phyloP scores from a whole-genome alignment of 2,113 vertebrate genomes.

The Ailurus styani region DNA sequence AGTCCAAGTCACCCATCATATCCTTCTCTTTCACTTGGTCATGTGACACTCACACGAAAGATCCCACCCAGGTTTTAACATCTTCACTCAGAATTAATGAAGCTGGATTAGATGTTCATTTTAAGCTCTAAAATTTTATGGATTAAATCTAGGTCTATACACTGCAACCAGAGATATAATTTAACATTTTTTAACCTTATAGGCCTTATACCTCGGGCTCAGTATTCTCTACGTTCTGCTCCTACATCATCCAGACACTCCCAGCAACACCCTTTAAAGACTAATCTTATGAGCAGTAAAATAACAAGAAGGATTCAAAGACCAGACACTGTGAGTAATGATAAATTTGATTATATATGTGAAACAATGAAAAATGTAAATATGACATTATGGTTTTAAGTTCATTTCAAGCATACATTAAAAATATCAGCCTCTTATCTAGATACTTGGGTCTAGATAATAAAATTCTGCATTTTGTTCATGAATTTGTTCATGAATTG shows the following conservation, averaged over 20 bases:
- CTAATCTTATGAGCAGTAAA: slow-evolving; percentile 29
- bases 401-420: background rate
- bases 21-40: background rate
- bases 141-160: background rate
- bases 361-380: background rate
- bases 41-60: background rate
- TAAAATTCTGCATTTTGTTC: background rate
- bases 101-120: background rate
- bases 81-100: background rate
- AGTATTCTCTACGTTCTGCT: slow-evolving; percentile 48
- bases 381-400: background rate
- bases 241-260: slow-evolving; percentile 37
- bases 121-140: background rate
- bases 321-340: slow-evolving; percentile 76
- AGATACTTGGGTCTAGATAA: background rate
- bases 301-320: slow-evolving; percentile 57
- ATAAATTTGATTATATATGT: background rate
- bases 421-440: background rate
- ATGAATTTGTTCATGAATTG: background rate
- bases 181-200: slow-evolving; percentile 22
- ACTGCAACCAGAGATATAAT: background rate
- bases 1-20: background rate
- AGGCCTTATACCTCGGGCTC: slow-evolving; percentile 54
- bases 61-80: background rate
- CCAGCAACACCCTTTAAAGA: slow-evolving; percentile 55